Base-by-base conservation (phyloP, 2,113 vertebrate species). In the Gnathonemus longibarbis region DNA sequence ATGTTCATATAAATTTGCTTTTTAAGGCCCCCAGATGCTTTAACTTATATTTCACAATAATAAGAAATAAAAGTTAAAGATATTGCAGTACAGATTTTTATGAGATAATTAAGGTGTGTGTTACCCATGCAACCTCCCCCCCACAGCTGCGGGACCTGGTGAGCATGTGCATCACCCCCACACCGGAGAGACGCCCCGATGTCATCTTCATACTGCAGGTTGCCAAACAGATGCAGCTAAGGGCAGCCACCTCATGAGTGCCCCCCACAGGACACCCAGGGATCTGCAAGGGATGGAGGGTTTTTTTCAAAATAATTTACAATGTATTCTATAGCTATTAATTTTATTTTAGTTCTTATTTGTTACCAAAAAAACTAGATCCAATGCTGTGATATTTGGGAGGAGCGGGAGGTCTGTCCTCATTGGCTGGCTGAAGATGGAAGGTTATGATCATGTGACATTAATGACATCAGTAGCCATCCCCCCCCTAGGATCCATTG, bases 91-190 rank as follows among this genome's bases (percentile, higher is more conserved):
- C 70, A 35, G 70, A 39, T 39, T 80, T 80, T 42, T 19, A 17
- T 8, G 17, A 80, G 17, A 80, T 39, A 42, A 17, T 80, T 13
- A 42, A 77, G 15, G 77, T 83, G 1, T 21, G 19, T n/a, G 8
- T 4, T 84, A 46, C 83, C 45, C 5, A 0, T 84, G 39, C 8
- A 21, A 21, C 7, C 39, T 42, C 19, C 8, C 17, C 39, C 7
- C 21, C 9, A 9, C 35, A 98, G 97, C 90, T 98, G 85, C 95
- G 97, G 89, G 96, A 97, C 91, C 93, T 98, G 95, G 97, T 98
- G 90, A 95, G 96, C 91, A 97, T 96, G 96, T 98, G 97, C 92
- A 98, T 98, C 87, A 96, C 96, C 92, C 96, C 97, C 0, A 97
- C 97, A 35, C 97, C 97, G 0, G 94, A 94, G 13, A 96, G 97